A percentile compares a stretch with the other conserved stretches of the same genome.
phyloP scores from a whole-genome alignment of 2,888 invertebrate species.

The Eristalis tenax region DNA sequence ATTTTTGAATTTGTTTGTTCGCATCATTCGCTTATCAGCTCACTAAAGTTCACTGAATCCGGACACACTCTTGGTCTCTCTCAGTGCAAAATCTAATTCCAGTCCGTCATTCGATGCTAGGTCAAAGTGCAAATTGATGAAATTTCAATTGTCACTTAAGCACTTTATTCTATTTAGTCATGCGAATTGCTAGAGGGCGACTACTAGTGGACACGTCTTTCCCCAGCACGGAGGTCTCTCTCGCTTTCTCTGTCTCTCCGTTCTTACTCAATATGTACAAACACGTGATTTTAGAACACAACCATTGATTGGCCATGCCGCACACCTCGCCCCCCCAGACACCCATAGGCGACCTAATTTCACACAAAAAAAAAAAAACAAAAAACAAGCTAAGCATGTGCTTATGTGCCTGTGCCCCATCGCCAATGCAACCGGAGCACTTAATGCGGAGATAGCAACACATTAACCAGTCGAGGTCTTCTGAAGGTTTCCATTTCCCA shows the following conservation, averaged over 20 bases:
- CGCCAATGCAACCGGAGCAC: background rate
- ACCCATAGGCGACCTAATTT: background rate
- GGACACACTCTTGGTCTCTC: background rate
- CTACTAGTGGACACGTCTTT: background rate
- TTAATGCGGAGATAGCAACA: conserved; percentile 12
- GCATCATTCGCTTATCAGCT: too few species aligned
- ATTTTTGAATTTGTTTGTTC: background rate
- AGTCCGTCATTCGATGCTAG: conserved; percentile 38
- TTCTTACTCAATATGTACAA: conserved; percentile 33
- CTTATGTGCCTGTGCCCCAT: background rate
- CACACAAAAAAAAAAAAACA: background rate
- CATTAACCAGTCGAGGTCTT: background rate
- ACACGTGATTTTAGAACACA: conserved; percentile 49
- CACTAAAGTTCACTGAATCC: background rate
- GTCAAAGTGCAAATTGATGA: conserved; percentile 64
- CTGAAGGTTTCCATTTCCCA: background rate
- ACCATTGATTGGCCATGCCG: conserved; percentile 6
- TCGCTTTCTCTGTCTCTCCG: background rate
- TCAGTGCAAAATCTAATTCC: conserved; percentile 6
- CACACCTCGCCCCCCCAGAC: background rate
- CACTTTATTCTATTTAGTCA: background rate
- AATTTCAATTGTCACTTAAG: conserved; percentile 41
- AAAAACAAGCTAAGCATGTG: background rate
- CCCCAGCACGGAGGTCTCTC: background rate
- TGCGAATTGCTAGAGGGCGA: background rate